Base-by-base conservation (phyloP, 2,113 vertebrate species). In the Carettochelys insculpta region DNA sequence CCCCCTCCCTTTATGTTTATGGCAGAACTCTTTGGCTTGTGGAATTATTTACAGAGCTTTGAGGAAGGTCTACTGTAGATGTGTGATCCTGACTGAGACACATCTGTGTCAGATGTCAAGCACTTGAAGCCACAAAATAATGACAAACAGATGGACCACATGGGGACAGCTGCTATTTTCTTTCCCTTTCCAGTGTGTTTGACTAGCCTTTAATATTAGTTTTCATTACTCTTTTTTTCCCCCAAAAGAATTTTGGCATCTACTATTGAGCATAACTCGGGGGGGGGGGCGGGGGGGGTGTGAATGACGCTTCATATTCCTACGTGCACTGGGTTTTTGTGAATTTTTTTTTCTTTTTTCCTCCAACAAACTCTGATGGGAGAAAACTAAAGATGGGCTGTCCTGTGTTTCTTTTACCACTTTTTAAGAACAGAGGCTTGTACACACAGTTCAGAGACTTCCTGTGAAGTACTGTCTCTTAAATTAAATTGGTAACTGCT, bases 151-250 rank as follows among this genome's bases (percentile, higher is more conserved):
- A 91, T 90, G 86, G 84, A 83, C 27, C 82, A 87, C 68, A 38
- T 86, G 83, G 83, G 86, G 75, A 83, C 84, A 92, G 93, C 86
- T 96, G 90, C 83, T 94, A 83, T 19, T 82, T 9, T 85, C 85
- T 73, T 80, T 94, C 76, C 85, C 51, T 84, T 87, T 95, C 91
- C 88, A 89, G 85, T 78, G 50, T 92, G 90, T 95, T 56, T 83
- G 86, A 82, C 50, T 92, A 75, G 43, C 51, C 82, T 93, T 80
- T 93, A 94, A 93, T 53, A 80, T 54, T 75, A 24, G 81, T 11
- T 7, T 87, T 87, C 25, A 19, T 56, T 20, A 4, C 1, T 8
- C 48, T 11, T 14, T 61, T 54, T 56, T 79, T 65, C 14, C 14
- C 11, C 45, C 38, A 75, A 27, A 45, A 43, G 6, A 75, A 25